Evolutionary conservation across 2,888 invertebrate species (phyloP).

Genomic region (Erebia ligea): DNA sequence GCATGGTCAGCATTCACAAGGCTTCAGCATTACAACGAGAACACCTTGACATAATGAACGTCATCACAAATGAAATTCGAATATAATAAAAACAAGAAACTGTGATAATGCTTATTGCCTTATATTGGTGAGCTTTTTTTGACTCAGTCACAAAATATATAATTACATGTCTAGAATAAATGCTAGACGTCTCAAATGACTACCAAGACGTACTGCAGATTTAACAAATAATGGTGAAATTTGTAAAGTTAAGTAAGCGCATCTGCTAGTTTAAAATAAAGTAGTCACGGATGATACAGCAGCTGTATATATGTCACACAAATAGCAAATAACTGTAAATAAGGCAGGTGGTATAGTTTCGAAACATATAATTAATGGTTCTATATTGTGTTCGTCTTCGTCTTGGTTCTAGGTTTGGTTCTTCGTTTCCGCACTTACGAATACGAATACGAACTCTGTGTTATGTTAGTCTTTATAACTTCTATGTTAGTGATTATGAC

Average conservation of each 20-base stretch:
- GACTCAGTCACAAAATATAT: not conserved
- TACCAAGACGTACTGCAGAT: not conserved
- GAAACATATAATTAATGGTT: constrained; percentile 16
- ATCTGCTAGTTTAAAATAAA: constrained; percentile 13
- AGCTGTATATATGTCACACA: constrained; percentile 27
- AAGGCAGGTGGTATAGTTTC: constrained; percentile 25
- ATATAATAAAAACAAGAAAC: constrained; percentile 2
- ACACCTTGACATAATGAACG: constrained; percentile 22
- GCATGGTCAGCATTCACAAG: constrained; percentile 15
- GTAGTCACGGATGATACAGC: constrained; percentile 12
- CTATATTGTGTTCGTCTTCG: too few relatives aligned
- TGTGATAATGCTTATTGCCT: not conserved
- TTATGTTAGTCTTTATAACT: not conserved
- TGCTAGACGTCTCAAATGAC: not conserved
- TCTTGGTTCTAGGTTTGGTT: too few relatives aligned
- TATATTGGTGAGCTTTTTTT: not conserved
- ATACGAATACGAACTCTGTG: too few relatives aligned
- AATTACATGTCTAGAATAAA: not conserved
- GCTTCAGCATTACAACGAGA: constrained; percentile 15
- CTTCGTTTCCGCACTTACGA: too few relatives aligned
- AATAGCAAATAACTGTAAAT: constrained; percentile 23
- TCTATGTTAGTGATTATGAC: not conserved
- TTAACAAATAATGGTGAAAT: not conserved
- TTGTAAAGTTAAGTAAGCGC: constrained; percentile 7
- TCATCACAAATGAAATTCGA: constrained; percentile 15